Base-by-base conservation (phyloP, 2,888 invertebrate species). In the Cylindroiulus punctatus region DNA sequence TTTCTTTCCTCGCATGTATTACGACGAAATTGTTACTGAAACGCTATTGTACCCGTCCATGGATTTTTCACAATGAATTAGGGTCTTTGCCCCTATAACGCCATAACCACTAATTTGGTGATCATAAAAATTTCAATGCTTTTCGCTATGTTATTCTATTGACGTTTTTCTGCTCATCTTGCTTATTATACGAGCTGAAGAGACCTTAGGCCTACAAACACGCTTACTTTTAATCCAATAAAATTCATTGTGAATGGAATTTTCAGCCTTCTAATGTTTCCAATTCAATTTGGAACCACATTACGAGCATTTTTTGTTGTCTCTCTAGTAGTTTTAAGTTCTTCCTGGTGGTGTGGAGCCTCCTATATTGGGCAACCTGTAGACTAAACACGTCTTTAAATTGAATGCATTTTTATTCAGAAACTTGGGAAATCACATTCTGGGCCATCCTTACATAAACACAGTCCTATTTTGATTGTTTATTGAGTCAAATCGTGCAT, bases 251-350 rank as follows among this genome's bases (percentile, higher is more conserved):
- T 76, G 26, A 76, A 76, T 30, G 17, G 22, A 65, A n/a, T 52
- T 52, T 52, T 52, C 52, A 52, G 52, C n/a, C 52, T 14, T 65
- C 76, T 76, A 76, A 76, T 76, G 76, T 76, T 76, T 30, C 76
- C 26, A 76, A 30, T 76, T 76, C 76, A 76, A 76, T 65, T 65
- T 65, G 26, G 26, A 30, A 76, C 12, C 12, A 3, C 26, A 30
- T 76, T 30, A 30, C 26, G 30, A 76, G 30, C 12, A 30, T 76
- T 76, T 22, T 76, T 76, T 76, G 76, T 76, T 76, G 76, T 76
- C 14, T 76, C 26, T 76, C 17, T 30, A 14, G 76, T 26, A 26
- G 3, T 76, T 5, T 44, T 8, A n/a, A n/a, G n/a, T n/a, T 30
- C 26, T 30, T 7, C 8, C 0, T 76, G 14, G 30, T 30, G 14